These are phyloP conservation scores for Operophtera brumata DNA, from an alignment of 2,888 invertebrate species.

Conservation along the genomic window DNA sequence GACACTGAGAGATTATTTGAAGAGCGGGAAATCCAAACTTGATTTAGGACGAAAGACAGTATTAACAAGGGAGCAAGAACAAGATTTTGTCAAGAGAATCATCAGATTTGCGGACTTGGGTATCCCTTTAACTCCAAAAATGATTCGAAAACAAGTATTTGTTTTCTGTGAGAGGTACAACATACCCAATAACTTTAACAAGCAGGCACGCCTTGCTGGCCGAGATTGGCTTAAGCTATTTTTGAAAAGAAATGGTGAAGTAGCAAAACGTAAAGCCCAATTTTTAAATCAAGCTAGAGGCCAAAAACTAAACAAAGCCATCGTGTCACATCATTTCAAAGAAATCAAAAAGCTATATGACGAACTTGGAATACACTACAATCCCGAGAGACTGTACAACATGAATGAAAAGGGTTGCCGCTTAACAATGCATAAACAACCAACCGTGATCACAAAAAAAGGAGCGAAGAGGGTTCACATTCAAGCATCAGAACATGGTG, in stretches of 20 bases:
- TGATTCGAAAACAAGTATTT: conserved; percentile 7
- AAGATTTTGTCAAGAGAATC: conserved; percentile 4
- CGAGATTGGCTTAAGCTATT: conserved; percentile 19
- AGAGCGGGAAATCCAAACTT: not conserved
- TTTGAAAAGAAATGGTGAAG: conserved; percentile 20
- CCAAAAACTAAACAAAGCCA: conserved; percentile 27
- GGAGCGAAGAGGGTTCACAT: conserved; percentile 30
- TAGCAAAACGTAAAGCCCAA: conserved; percentile 20
- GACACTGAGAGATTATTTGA: not conserved
- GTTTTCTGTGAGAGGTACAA: conserved; percentile 19
- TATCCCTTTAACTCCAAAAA: not conserved
- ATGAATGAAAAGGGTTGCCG: conserved; percentile 33
- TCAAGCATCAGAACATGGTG: conserved; percentile 30
- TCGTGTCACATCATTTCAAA: conserved; percentile 15
- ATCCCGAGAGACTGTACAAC: conserved; percentile 30
- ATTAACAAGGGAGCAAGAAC: conserved; percentile 5
- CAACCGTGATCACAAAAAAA: conserved; percentile 28
- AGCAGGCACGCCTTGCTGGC: conserved; percentile 9
- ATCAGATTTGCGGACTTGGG: not conserved
- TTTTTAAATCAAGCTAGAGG: conserved; percentile 24
- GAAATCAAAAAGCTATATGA: conserved; percentile 17
- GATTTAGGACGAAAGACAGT: not conserved
- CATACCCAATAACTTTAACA: conserved; percentile 24
- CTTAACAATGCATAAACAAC: conserved; percentile 26
- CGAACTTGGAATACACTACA: conserved; percentile 13